Conservation (phyloP, 1,140 invertebrate species). For the Halesus radiatus region DNA sequence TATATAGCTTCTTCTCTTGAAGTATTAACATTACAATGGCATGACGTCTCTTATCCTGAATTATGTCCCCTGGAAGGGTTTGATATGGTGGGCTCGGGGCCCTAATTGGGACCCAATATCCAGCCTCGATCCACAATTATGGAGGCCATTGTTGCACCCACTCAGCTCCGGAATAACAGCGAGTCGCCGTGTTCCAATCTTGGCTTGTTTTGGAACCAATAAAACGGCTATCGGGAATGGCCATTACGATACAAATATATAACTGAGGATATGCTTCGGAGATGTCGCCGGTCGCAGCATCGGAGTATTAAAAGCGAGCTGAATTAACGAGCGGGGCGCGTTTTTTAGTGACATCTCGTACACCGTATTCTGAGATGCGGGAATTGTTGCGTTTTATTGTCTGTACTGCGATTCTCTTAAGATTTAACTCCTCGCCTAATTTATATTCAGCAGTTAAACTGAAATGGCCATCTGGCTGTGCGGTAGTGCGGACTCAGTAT, state of each 20-base stretch:
- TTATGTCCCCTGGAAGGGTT: conserved; percentile 48
- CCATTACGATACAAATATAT: conserved; percentile 44
- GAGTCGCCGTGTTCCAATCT: conserved; percentile 36
- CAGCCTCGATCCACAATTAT: conserved; percentile 33
- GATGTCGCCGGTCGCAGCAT: conserved; percentile 22
- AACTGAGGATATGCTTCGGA: conserved; percentile 12
- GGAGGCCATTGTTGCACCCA: conserved; percentile 42
- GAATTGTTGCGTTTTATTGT: conserved; percentile 30
- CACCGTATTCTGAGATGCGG: conserved; percentile 29
- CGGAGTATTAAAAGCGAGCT: conserved; percentile 38
- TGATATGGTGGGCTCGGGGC: conserved; percentile 21
- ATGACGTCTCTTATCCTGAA: conserved; percentile 55
- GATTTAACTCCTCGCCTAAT: conserved; percentile 24
- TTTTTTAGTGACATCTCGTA: conserved; percentile 41
- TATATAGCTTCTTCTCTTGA: conserved; percentile 35
- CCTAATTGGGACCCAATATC: conserved; percentile 45
- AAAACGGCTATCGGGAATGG: conserved; percentile 44
- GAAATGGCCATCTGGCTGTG: conserved; percentile 9
- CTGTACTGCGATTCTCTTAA: conserved; percentile 3
- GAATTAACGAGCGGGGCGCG: conserved; percentile 38
- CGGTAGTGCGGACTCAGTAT: not conserved
- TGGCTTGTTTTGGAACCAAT: conserved; percentile 42
- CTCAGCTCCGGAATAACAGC: conserved; percentile 24
- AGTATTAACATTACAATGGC: conserved; percentile 55
- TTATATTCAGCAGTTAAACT: conserved; percentile 21